Percentiles rank a stretch among this genome's conserved stretches.
These are phyloP conservation scores for Pterois miles DNA, from an alignment of 2,797 vertebrate genomes.

Conservation along the genomic window DNA sequence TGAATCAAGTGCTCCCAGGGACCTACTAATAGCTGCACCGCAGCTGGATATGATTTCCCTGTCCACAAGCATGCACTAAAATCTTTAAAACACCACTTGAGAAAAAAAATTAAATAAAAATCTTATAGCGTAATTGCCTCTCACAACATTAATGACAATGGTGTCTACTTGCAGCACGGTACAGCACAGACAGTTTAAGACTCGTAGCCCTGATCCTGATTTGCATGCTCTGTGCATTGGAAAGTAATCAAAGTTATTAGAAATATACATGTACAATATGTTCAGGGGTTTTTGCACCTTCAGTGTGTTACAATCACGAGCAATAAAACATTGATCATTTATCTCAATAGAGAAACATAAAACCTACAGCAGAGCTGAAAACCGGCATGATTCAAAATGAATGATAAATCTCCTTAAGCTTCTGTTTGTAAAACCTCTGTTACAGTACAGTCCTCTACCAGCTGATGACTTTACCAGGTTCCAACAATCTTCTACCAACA, in stretches of 20 bases:
- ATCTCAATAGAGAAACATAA: constrained; percentile 33
- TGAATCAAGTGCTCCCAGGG: constrained; percentile 44
- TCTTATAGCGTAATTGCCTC: constrained; percentile 29
- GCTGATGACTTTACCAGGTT: neutral
- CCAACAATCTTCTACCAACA: neutral
- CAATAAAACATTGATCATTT: constrained; percentile 49
- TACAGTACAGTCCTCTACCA: constrained; percentile 13
- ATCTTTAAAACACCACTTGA: constrained; percentile 32
- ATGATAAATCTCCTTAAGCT: constrained; percentile 22
- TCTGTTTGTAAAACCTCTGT: neutral
- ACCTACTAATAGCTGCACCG: constrained; percentile 35
- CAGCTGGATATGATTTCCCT: constrained; percentile 38
- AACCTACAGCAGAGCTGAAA: constrained; percentile 44
- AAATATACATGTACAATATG: constrained; percentile 64
- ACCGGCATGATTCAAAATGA: constrained; percentile 24
- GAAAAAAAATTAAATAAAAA: constrained; percentile 1
- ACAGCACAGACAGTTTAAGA: constrained; percentile 72
- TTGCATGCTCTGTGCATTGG: constrained; percentile 71
- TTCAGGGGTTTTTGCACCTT: constrained; percentile 60
- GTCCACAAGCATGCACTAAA: constrained; percentile 64
- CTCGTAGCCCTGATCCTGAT: constrained; percentile 64
- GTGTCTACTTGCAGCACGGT: constrained; percentile 63
- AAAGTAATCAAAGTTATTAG: constrained; percentile 51
- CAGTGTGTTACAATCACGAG: constrained; percentile 76
- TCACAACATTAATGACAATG: constrained; percentile 58